Conservation (phyloP, 2,888 invertebrate genomes). For the Dascillus cervinus region DNA sequence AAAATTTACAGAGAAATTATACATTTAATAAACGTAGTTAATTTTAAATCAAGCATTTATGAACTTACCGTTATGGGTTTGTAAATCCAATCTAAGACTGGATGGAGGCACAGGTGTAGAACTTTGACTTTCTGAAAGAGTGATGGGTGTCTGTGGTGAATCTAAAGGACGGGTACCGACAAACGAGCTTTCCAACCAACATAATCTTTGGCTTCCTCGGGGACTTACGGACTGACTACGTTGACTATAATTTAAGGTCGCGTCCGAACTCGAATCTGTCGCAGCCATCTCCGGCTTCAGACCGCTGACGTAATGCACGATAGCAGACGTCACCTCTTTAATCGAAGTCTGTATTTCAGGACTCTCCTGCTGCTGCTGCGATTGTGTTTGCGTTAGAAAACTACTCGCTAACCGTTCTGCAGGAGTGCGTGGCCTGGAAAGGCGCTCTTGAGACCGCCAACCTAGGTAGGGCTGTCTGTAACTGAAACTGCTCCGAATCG, state of each 20-base stretch:
- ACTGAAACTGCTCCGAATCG: slow-evolving; percentile 68
- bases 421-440: slow-evolving; percentile 73
- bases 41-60: slow-evolving; percentile 28
- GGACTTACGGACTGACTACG: slow-evolving; percentile 35
- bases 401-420: slow-evolving; percentile 73
- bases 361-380: slow-evolving; percentile 32
- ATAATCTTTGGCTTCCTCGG: slow-evolving; percentile 62
- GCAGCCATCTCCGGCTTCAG: slow-evolving; percentile 48
- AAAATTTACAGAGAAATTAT: too few species aligned
- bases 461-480: slow-evolving; percentile 84
- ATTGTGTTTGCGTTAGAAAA: slow-evolving; percentile 43
- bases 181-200: slow-evolving; percentile 91
- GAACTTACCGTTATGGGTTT: slow-evolving; percentile 45
- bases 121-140: slow-evolving; percentile 36
- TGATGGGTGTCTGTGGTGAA: slow-evolving; percentile 70
- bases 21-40: too few species aligned
- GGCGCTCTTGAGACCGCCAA: slow-evolving; percentile 79
- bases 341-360: slow-evolving; percentile 76
- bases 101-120: slow-evolving; percentile 29
- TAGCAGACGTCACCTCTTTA: slow-evolving; percentile 87
- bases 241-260: slow-evolving; percentile 6
- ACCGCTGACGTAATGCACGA: slow-evolving; percentile 82
- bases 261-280: not conserved
- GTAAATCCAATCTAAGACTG: slow-evolving; percentile 47
- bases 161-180: slow-evolving; percentile 79